Evolutionary conservation across 2,113 vertebrate genomes (phyloP).

Genomic region (Xyliphius kryptos): DNA sequence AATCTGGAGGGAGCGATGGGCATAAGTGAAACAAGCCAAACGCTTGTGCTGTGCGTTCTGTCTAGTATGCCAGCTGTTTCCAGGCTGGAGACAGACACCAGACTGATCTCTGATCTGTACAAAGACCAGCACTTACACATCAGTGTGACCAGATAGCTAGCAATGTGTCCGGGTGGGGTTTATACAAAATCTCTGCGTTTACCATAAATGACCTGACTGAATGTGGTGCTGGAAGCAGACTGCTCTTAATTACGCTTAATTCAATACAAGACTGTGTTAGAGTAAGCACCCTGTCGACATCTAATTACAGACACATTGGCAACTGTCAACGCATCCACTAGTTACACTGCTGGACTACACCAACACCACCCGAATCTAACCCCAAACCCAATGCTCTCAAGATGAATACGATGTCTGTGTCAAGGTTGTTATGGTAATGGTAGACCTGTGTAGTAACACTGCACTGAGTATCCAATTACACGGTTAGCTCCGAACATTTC

Average conservation of each 20-base stretch:
- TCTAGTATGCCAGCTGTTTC: conserved; percentile 1
- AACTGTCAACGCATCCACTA: not conserved
- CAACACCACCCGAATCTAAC: not conserved
- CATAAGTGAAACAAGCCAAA: conserved; percentile 16
- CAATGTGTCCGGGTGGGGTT: too few relatives aligned
- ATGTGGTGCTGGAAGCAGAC: not conserved
- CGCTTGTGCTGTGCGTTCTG: not conserved
- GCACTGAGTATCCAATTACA: too few relatives aligned
- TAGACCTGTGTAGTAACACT: too few relatives aligned
- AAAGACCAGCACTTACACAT: not conserved
- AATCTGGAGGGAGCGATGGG: not conserved
- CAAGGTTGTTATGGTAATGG: too few relatives aligned
- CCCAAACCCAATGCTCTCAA: too few relatives aligned
- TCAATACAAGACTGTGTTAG: conserved; percentile 1
- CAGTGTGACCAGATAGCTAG: not conserved
- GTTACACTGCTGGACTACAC: conserved; percentile 14
- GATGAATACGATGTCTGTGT: too few relatives aligned
- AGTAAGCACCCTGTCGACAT: not conserved
- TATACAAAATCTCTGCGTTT: not conserved
- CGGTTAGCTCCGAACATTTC: too few relatives aligned
- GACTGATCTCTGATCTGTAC: not conserved
- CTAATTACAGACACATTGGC: conserved; percentile 23
- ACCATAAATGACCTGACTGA: not conserved
- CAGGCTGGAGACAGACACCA: conserved; percentile 4
- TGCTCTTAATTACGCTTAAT: conserved; percentile 24